Conservation (phyloP, 2,888 invertebrate species). For the Drosophila nr. medialis region DNA sequence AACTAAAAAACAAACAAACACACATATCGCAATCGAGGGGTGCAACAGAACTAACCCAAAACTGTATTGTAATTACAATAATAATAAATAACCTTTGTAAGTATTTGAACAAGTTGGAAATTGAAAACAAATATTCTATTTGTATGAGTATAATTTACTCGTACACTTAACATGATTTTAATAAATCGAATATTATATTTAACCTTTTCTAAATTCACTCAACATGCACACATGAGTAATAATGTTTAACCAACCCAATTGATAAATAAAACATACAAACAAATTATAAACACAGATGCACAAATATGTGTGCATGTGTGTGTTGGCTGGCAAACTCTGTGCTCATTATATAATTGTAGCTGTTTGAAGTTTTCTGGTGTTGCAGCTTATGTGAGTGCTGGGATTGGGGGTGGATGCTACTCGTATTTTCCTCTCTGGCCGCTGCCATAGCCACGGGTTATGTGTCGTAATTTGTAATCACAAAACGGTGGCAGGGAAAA, state of each 20-base stretch:
- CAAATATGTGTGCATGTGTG: not conserved
- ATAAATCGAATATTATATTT: not conserved
- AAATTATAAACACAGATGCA: constrained; percentile 8
- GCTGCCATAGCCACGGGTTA: constrained; percentile 59
- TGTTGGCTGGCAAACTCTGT: constrained; percentile 35
- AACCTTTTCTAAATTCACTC: not conserved
- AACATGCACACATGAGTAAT: not conserved
- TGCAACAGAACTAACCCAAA: constrained; percentile 8
- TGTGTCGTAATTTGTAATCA: constrained; percentile 76
- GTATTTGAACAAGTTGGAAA: not conserved
- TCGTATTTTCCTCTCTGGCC: constrained; percentile 20
- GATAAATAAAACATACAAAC: constrained; percentile 20
- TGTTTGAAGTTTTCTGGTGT: constrained; percentile 67
- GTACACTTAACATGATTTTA: too few species aligned
- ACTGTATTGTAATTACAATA: not conserved
- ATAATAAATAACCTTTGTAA: not conserved
- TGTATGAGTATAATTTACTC: not conserved
- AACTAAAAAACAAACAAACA: constrained; percentile 57
- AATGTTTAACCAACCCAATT: constrained; percentile 42
- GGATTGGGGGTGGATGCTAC: constrained; percentile 29
- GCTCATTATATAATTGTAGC: constrained; percentile 74
- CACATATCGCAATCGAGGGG: constrained; percentile 46
- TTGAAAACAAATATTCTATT: not conserved
- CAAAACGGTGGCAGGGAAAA: constrained; percentile 57
- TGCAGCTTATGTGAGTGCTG: constrained; percentile 1